Conservation (phyloP, 2,113 vertebrate genomes). For the Nesogale talazaci region DNA sequence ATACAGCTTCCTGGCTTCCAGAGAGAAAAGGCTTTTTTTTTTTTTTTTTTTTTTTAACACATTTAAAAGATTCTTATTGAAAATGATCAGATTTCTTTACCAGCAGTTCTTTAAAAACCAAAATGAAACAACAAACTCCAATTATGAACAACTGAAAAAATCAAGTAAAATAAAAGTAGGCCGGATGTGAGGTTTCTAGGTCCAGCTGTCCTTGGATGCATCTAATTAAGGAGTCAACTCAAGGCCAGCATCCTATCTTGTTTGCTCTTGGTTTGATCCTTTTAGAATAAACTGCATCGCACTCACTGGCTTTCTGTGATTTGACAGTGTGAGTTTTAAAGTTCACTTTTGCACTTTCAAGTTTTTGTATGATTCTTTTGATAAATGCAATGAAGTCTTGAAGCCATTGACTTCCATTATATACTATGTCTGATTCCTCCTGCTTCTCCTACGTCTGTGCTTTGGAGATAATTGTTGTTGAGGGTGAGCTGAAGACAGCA, state of each 20-base stretch:
- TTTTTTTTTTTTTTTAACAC: background rate
- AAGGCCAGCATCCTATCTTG: background rate
- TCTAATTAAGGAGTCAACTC: constrained; percentile 44
- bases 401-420: background rate
- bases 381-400: background rate
- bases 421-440: too few relatives aligned
- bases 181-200: constrained; percentile 65
- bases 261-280: constrained; percentile 38
- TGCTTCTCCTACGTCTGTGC: background rate
- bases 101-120: constrained; percentile 49
- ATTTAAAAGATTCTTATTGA: constrained; percentile 36
- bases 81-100: constrained; percentile 31
- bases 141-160: constrained; percentile 28
- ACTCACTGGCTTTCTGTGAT: background rate
- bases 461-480: background rate
- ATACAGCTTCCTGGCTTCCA: background rate
- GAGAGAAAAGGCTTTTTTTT: background rate
- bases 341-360: background rate
- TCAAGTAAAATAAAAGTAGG: constrained; percentile 31
- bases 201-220: constrained; percentile 40
- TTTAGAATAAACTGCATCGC: constrained; percentile 28
- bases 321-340: background rate
- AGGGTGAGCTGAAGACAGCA: background rate
- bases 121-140: constrained; percentile 35
- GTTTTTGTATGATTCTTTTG: background rate